Conservation (phyloP, 2,888 invertebrate genomes). For the Linhomoeus sp. region DNA sequence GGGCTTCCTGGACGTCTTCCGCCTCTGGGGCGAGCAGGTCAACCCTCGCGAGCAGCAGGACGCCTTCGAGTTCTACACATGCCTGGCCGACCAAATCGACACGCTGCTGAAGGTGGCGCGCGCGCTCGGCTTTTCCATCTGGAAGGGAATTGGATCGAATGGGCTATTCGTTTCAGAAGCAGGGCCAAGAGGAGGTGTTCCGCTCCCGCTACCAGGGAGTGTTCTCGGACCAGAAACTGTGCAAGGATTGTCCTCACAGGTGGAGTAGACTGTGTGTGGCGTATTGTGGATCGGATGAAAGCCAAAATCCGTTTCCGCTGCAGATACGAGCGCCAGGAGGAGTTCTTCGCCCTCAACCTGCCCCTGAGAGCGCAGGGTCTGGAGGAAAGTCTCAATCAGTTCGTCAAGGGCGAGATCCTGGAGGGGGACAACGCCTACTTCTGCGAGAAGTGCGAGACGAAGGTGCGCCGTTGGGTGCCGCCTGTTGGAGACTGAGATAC, state of each 20-base stretch:
- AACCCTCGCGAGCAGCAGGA: slow-evolving; percentile 37
- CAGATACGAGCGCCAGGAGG: slow-evolving; percentile 36
- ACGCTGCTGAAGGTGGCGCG: slow-evolving; percentile 31
- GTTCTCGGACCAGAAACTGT: slow-evolving; percentile 37
- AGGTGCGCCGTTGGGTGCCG: slow-evolving; percentile 23
- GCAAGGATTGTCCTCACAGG: slow-evolving; percentile 37
- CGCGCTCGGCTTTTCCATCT: not conserved
- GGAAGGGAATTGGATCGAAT: no score
- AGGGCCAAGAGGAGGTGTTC: slow-evolving; percentile 32
- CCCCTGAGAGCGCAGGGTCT: slow-evolving; percentile 30
- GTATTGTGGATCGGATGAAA: no score
- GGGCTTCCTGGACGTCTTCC: slow-evolving; percentile 35
- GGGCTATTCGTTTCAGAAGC: slow-evolving; percentile 24
- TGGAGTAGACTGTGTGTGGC: slow-evolving; percentile 9
- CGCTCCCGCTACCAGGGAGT: slow-evolving; percentile 33
- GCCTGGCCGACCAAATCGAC: slow-evolving; percentile 36
- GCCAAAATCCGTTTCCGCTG: no score
- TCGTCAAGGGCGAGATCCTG: slow-evolving; percentile 36
- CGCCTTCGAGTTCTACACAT: slow-evolving; percentile 38
- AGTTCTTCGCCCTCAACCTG: slow-evolving; percentile 34
- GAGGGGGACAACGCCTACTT: slow-evolving; percentile 39
- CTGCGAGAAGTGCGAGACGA: slow-evolving; percentile 37
- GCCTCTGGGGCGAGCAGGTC: slow-evolving; percentile 35
- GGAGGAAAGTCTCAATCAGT: slow-evolving; percentile 36
- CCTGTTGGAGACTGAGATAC: not conserved